Evolutionary conservation across 2,888 invertebrate species (phyloP), one percentile per base, ranked within the genome.

Genomic region (Dinocampus coccinellae): DNA sequence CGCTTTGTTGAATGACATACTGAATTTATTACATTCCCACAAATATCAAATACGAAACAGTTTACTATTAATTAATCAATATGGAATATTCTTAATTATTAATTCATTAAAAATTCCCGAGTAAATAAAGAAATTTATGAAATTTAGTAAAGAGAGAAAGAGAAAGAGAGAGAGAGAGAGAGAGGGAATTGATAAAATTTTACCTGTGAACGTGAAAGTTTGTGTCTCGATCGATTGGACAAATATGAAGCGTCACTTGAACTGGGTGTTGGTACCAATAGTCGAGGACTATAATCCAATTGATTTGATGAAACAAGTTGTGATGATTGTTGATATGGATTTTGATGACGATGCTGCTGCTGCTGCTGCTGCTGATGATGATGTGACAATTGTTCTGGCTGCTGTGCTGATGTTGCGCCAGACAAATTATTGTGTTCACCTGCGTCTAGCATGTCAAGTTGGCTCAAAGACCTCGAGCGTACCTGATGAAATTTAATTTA

Each of bases 381-480:
- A 75, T 79, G 80, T 63, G 81, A 73, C 68, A 75, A 70, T 75
- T 76, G 68, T 72, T 75, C 62, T 75, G 73, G 69, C 34, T 82
- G 78, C 53, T 88, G 84, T 72, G 88, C 88, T 68, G 87, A 75
- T 58, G 83, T 75, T 70, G 79, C 75, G 60, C 77, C 77, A 68
- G 81, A 74, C 55, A 82, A 82, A 70, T 85, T 77, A 70, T 85
- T 77, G 72, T 86, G 85, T 34, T 86, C 86, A 67, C 82, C 82
- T 58, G 84, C 81, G 74, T 86, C 85, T 79, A 87, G 80, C 86
- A 87, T 85, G 89, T 93, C 93, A 86, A 93, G 89, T 86, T 93
- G 93, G 77, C 92, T 93, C 83, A 93, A 89, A 86, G 93, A 93
- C 85, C 93, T 90, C 75, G 93, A 93, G 84, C 93, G 92, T 81